Evolutionary conservation across 2,113 vertebrate species (phyloP).

Genomic region (Mormoops blainvillei): DNA sequence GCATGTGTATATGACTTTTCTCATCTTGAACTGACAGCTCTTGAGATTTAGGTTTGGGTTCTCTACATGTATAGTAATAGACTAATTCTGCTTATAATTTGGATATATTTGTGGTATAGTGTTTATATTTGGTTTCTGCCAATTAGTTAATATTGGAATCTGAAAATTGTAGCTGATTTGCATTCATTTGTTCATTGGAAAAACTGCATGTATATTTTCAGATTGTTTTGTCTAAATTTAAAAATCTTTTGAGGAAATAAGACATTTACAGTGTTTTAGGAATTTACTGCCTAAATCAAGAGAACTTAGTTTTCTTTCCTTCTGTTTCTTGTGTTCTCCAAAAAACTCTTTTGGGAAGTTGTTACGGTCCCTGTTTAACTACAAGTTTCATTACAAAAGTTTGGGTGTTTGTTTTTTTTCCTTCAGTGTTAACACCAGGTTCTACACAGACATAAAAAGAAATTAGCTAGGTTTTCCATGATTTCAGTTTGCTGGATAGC

Average conservation of each 20-base stretch:
- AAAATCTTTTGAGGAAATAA: not conserved
- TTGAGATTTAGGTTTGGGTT: not conserved
- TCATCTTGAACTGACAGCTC: not conserved
- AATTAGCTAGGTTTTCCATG: not conserved
- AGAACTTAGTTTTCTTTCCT: not conserved
- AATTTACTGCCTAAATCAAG: not conserved
- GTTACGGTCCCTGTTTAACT: not conserved
- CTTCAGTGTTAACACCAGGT: not conserved
- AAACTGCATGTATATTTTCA: not conserved
- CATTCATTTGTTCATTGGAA: not conserved
- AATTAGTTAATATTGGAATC: not conserved
- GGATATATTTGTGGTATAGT: not conserved
- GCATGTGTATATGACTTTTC: not conserved
- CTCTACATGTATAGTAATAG: not conserved
- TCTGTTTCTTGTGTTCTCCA: not conserved
- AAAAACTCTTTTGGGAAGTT: not conserved
- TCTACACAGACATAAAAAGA: not conserved
- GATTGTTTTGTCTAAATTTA: slow-evolving; percentile 28
- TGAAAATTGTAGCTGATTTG: not conserved
- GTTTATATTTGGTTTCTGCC: not conserved
- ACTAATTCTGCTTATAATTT: not conserved
- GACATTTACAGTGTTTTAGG: not conserved
- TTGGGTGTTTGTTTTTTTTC: not conserved
- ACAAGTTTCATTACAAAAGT: not conserved
- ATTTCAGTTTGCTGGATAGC: not conserved